These are phyloP conservation scores for Anguilla pacifica DNA, from an alignment of 2,797 vertebrate genomes.

Conservation along the genomic window DNA sequence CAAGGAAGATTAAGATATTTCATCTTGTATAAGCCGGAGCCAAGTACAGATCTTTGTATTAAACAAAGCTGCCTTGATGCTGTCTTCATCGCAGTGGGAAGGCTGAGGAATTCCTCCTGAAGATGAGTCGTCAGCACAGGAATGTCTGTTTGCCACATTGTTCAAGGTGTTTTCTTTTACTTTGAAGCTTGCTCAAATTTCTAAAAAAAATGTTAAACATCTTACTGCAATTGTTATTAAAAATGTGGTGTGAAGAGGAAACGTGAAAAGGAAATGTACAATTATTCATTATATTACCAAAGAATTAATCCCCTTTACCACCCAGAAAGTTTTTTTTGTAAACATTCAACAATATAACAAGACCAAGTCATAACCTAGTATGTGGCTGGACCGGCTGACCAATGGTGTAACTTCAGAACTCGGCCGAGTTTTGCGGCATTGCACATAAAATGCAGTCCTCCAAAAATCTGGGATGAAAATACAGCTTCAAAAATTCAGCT, in stretches of 20 bases:
- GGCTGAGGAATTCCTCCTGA: slow-evolving; percentile 71
- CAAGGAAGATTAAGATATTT: slow-evolving; percentile 51
- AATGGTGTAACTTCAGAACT: background rate
- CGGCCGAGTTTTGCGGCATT: background rate
- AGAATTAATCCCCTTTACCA: background rate
- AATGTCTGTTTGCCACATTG: slow-evolving; percentile 56
- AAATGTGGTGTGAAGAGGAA: slow-evolving; percentile 32
- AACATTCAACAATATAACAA: slow-evolving; percentile 41
- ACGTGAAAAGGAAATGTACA: slow-evolving; percentile 30
- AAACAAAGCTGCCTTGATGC: slow-evolving; percentile 72
- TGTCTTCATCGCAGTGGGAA: slow-evolving; percentile 53
- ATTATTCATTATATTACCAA: background rate
- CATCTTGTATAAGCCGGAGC: slow-evolving; percentile 42
- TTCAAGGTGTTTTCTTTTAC: slow-evolving; percentile 25
- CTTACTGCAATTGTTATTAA: slow-evolving; percentile 48
- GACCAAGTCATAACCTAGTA: too few relatives aligned
- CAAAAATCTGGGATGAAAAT: background rate
- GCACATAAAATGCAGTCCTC: background rate
- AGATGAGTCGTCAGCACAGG: slow-evolving; percentile 63
- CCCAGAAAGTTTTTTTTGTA: slow-evolving; percentile 43
- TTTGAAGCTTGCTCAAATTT: slow-evolving; percentile 54
- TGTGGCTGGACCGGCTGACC: too few relatives aligned
- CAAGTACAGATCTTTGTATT: slow-evolving; percentile 49
- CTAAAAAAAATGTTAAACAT: slow-evolving; percentile 45
- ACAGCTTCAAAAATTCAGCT: background rate